Evolutionary conservation across 2,113 vertebrate genomes (phyloP).

Genomic region (Hyla sarda): DNA sequence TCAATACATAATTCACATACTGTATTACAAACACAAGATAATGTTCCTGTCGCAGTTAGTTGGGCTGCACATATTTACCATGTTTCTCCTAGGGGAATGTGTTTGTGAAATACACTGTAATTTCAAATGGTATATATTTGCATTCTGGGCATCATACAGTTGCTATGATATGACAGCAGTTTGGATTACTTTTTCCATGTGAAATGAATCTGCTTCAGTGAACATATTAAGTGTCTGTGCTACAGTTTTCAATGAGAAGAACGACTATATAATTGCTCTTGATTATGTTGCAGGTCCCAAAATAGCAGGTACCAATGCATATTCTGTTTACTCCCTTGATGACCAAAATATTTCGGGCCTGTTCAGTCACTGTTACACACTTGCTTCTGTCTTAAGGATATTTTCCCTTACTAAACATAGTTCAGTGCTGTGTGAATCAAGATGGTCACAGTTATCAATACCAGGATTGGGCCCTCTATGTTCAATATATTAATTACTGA

Average conservation of each 20-base stretch:
- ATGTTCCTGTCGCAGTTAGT: background rate
- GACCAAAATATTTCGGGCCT: background rate
- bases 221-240: background rate
- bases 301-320: background rate
- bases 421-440: too few relatives aligned
- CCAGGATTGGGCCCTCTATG: too few relatives aligned
- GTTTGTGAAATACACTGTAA: background rate
- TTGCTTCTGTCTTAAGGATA: too few relatives aligned
- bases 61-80: constrained; percentile 20
- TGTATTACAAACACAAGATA: constrained; percentile 61
- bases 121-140: constrained; percentile 22
- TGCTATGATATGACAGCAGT: background rate
- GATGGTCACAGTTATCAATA: too few relatives aligned
- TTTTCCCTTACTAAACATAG: too few relatives aligned
- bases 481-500: too few relatives aligned
- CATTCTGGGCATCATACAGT: background rate
- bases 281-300: background rate
- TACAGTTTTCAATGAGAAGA: constrained; percentile 8
- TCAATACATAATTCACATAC: constrained; percentile 47
- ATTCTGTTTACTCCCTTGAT: background rate
- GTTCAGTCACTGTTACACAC: background rate
- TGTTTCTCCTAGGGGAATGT: background rate
- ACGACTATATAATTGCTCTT: background rate
- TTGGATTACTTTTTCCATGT: constrained; percentile 24
- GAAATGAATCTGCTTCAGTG: constrained; percentile 19